A percentile compares a stretch with the other conserved stretches of the same genome.
Conservation (phyloP, 2,797 vertebrate genomes). For the Oophaga sylvatica region DNA sequence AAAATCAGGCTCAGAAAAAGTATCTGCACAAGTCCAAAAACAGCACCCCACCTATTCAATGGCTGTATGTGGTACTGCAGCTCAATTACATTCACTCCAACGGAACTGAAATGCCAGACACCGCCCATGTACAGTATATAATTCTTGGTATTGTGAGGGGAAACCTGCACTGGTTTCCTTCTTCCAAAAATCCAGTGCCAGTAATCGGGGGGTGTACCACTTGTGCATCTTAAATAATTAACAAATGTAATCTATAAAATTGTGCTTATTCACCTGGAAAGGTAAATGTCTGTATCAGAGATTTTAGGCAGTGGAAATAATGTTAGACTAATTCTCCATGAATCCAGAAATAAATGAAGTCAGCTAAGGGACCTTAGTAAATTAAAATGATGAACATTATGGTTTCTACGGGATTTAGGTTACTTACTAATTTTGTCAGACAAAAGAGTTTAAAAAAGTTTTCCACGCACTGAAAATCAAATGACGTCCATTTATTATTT, state of each 20-base stretch:
- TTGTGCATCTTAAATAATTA: no score
- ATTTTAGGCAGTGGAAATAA: neutral
- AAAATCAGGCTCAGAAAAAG: no score
- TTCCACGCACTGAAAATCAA: neutral
- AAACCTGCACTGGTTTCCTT: no score
- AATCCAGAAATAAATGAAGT: neutral
- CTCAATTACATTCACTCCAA: no score
- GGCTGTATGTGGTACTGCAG: no score
- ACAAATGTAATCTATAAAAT: neutral
- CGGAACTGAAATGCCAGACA: no score
- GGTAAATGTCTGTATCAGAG: neutral
- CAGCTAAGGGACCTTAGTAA: neutral
- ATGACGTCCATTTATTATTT: conserved; percentile 4
- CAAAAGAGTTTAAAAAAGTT: neutral
- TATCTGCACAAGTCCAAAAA: no score
- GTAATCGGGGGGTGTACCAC: no score
- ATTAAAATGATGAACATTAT: neutral
- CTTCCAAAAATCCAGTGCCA: no score
- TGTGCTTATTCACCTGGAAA: neutral
- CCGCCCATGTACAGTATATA: no score
- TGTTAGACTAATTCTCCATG: neutral
- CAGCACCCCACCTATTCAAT: no score
- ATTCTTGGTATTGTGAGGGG: no score
- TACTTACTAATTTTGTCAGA: neutral
- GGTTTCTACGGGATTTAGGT: neutral